phyloP scores from a whole-genome alignment of 2,113 vertebrate genomes.

The Polyodon spathula region DNA sequence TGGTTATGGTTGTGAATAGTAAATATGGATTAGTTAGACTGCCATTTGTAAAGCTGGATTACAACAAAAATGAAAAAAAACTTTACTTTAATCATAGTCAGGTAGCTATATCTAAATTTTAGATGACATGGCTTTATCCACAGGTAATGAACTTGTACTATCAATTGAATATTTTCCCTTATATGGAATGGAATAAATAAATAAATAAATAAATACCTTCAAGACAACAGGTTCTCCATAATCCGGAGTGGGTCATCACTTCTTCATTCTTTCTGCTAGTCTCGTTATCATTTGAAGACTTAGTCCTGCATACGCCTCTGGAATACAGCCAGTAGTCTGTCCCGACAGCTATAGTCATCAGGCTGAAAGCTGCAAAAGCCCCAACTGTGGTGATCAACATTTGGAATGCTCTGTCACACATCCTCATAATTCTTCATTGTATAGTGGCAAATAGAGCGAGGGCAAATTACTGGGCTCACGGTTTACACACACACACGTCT shows the following conservation, averaged over 20 bases:
- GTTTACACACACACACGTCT: neutral
- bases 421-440: conserved; percentile 72
- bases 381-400: conserved; percentile 92
- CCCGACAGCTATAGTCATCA: conserved; percentile 96
- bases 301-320: conserved; percentile 82
- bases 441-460: conserved; percentile 11
- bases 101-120: too few species aligned
- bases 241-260: conserved; percentile 90
- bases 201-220: conserved; percentile 61
- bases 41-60: too few species aligned
- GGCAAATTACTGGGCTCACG: conserved; percentile 9
- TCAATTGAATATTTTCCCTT: too few species aligned
- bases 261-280: conserved; percentile 91
- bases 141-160: too few species aligned
- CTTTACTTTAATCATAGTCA: too few species aligned
- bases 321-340: conserved; percentile 97
- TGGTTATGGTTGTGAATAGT: too few species aligned
- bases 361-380: conserved; percentile 90
- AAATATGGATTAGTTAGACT: too few species aligned
- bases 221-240: conserved; percentile 94
- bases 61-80: too few species aligned
- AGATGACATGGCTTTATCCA: too few species aligned
- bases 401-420: conserved; percentile 82
- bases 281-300: conserved; percentile 79
- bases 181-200: neutral